phyloP scores from a whole-genome alignment of 1,140 invertebrate species.

The Drosophila prosaltans region DNA sequence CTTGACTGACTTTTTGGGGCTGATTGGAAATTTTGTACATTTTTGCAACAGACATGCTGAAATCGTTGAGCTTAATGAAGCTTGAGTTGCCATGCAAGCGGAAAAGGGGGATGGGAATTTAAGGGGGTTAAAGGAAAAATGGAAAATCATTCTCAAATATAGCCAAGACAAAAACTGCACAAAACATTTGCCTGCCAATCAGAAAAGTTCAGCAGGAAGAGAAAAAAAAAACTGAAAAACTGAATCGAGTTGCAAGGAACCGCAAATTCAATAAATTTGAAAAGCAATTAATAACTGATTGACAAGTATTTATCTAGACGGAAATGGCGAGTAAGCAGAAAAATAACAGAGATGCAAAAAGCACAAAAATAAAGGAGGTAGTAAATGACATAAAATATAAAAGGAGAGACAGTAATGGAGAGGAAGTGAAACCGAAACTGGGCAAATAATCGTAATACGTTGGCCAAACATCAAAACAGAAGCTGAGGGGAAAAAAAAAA shows the following conservation, averaged over 20 bases:
- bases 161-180: conserved; percentile 21
- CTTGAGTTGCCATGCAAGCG: conserved; percentile 31
- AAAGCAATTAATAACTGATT: conserved; percentile 82
- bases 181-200: conserved; percentile 54
- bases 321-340: conserved; percentile 48
- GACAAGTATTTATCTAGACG: conserved; percentile 76
- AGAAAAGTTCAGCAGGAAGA: background rate
- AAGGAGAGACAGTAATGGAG: background rate
- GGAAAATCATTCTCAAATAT: background rate
- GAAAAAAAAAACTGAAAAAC: conserved; percentile 30
- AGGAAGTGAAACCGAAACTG: conserved; percentile 52
- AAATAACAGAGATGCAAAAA: conserved; percentile 45
- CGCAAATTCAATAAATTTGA: conserved; percentile 81
- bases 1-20: conserved; percentile 33
- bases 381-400: conserved; percentile 14
- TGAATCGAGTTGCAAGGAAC: conserved; percentile 51
- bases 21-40: conserved; percentile 32
- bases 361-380: conserved; percentile 19
- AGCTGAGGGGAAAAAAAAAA: conserved; percentile 9
- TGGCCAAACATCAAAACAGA: conserved; percentile 48
- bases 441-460: conserved; percentile 62
- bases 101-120: background rate
- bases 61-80: conserved; percentile 58
- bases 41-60: conserved; percentile 29
- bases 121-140: too few species aligned